These are phyloP conservation scores for Scomber scombrus DNA, from an alignment of 2,113 vertebrate genomes.

Conservation along the genomic window DNA sequence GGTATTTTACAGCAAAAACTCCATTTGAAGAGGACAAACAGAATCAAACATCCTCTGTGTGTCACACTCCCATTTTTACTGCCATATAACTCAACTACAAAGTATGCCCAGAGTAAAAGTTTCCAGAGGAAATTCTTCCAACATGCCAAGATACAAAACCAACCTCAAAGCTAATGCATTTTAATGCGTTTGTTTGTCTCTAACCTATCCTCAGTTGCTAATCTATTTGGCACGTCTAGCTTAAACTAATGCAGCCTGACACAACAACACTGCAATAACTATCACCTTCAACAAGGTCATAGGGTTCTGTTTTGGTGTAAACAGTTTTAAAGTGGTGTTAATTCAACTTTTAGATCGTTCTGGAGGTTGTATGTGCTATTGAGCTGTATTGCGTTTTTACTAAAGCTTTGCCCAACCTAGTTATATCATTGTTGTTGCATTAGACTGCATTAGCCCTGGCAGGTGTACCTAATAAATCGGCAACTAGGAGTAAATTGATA, in stretches of 20 bases:
- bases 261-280: not conserved
- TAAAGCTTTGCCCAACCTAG: no score
- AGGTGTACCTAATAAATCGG: not conserved
- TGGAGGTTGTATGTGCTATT: no score
- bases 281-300: no score
- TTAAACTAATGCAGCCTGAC: not conserved
- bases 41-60: not conserved
- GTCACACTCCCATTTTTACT: not conserved
- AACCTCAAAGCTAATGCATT: slow-evolving; percentile 18
- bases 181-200: not conserved
- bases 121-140: slow-evolving; percentile 77
- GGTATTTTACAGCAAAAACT: slow-evolving; percentile 8
- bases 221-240: not conserved
- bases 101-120: slow-evolving; percentile 6
- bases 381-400: no score
- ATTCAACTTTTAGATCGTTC: no score
- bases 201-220: not conserved
- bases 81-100: not conserved
- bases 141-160: slow-evolving; percentile 77
- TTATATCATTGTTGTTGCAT: not conserved
- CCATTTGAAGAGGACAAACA: slow-evolving; percentile 24
- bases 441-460: not conserved
- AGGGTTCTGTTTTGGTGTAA: no score
- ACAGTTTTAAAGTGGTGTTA: not conserved
- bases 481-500: not conserved